phyloP scores from a whole-genome alignment of 2,113 vertebrate genomes.

The Periophthalmodon schlosseri region DNA sequence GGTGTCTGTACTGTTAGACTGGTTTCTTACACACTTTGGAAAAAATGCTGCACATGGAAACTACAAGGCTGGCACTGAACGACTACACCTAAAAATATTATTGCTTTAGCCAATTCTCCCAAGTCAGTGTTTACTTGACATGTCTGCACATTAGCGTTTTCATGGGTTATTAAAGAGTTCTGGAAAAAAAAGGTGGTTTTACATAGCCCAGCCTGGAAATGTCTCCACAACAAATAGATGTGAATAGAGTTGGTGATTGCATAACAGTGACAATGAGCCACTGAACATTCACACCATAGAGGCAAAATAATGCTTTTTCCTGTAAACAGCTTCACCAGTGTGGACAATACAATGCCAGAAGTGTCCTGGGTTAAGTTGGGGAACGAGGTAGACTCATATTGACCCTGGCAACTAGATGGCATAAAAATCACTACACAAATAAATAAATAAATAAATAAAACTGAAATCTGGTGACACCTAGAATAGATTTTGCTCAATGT shows the following conservation, averaged over 20 bases:
- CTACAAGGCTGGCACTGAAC: background rate
- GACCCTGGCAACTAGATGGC: constrained; percentile 50
- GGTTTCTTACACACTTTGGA: constrained; percentile 6
- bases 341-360: constrained; percentile 24
- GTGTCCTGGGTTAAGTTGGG: constrained; percentile 37
- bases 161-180: background rate
- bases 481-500: background rate
- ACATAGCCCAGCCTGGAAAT: constrained; percentile 1
- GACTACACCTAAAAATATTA: background rate
- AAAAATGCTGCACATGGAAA: constrained; percentile 6
- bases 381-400: constrained; percentile 20
- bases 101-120: background rate
- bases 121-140: background rate
- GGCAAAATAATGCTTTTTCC: constrained; percentile 46
- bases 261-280: constrained; percentile 53
- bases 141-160: background rate
- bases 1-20: constrained; percentile 1
- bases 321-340: constrained; percentile 45
- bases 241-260: constrained; percentile 33
- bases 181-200: background rate
- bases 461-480: background rate
- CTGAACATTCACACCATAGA: constrained; percentile 39
- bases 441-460: too few relatives aligned
- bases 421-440: constrained; percentile 11
- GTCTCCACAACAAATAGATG: constrained; percentile 14